phyloP scores from a whole-genome alignment of 2,888 invertebrate species.

The Andricus curvator region DNA sequence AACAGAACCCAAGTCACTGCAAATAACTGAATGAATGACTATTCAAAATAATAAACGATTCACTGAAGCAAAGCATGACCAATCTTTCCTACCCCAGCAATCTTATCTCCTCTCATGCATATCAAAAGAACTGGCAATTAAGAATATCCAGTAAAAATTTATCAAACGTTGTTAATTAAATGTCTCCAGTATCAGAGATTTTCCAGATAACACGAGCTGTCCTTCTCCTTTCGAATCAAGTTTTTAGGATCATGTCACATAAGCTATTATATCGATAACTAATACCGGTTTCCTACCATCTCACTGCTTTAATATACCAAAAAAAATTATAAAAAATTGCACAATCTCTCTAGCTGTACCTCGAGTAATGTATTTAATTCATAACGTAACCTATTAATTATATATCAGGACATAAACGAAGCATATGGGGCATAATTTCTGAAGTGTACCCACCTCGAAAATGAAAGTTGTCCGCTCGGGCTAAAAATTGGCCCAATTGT shows the following conservation, averaged over 20 bases:
- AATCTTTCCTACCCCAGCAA: not conserved
- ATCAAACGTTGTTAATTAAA: constrained; percentile 17
- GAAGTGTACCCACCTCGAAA: no score
- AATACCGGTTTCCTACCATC: constrained; percentile 16
- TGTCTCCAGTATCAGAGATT: not conserved
- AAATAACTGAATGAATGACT: not conserved
- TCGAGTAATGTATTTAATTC: not conserved
- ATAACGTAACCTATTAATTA: not conserved
- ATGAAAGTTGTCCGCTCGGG: no score
- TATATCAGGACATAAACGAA: not conserved
- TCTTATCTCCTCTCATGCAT: not conserved
- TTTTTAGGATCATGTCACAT: constrained; percentile 9
- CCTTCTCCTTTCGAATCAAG: constrained; percentile 29
- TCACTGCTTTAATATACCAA: not conserved
- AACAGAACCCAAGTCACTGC: not conserved
- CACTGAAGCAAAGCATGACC: not conserved
- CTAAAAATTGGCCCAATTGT: no score
- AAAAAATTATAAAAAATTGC: not conserved
- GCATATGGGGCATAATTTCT: no score
- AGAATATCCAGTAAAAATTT: not conserved
- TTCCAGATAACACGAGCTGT: not conserved
- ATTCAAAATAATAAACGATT: not conserved
- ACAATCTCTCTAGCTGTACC: constrained; percentile 9
- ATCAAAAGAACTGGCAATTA: constrained; percentile 20
- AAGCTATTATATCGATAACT: constrained; percentile 9